phyloP scores from a whole-genome alignment of 2,797 vertebrate species.

The Poeciliopsis paucimaculata region DNA sequence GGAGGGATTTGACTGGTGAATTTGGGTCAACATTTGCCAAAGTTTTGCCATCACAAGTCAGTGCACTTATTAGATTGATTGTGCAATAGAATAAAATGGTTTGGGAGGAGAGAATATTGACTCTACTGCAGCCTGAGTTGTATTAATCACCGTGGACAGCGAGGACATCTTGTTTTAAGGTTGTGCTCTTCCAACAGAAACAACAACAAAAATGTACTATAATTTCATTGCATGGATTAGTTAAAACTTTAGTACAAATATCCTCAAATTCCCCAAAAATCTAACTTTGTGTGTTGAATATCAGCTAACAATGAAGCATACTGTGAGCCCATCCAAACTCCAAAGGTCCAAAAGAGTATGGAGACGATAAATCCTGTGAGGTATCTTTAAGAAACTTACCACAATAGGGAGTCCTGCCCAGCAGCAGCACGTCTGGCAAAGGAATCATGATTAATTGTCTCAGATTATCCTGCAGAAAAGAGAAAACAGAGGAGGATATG shows the following conservation, averaged over 20 bases:
- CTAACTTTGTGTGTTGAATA: neutral
- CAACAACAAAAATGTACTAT: neutral
- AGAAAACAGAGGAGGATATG: conserved; percentile 22
- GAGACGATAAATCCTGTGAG: conserved; percentile 11
- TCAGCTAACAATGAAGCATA: neutral
- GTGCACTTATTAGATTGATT: conserved; percentile 51
- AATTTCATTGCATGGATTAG: neutral
- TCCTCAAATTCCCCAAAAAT: neutral
- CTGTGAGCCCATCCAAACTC: neutral
- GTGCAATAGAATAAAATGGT: conserved; percentile 44
- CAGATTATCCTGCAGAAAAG: conserved; percentile 85
- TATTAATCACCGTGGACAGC: neutral
- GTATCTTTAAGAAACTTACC: conserved; percentile 77
- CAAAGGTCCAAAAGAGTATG: neutral
- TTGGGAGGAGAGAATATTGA: neutral
- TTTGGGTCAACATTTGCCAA: conserved; percentile 56
- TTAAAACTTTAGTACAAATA: neutral
- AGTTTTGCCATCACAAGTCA: conserved; percentile 44
- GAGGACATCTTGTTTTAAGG: neutral
- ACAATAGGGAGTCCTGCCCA: conserved; percentile 90
- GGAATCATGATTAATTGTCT: conserved; percentile 93
- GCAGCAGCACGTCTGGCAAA: conserved; percentile 90
- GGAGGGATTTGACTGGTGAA: conserved; percentile 37
- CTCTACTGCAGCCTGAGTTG: neutral
- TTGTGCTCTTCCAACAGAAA: neutral